Conservation (phyloP, 2,888 invertebrate genomes). For the Calameuta pallipes region DNA sequence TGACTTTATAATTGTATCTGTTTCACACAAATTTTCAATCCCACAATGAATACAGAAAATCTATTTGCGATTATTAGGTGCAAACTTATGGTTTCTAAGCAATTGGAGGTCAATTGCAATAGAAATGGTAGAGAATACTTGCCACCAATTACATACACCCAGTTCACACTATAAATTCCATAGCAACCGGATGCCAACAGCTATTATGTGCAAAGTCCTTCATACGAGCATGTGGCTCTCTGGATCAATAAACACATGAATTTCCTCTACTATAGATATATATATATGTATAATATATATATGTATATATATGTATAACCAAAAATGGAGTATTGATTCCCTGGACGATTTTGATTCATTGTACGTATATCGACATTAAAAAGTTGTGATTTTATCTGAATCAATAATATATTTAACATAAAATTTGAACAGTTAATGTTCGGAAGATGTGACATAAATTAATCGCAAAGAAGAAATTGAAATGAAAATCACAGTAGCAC, state of each 20-base stretch:
- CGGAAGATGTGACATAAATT: not conserved
- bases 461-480: not conserved
- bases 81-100: not conserved
- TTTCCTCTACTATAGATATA: not conserved
- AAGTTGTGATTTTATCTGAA: not conserved
- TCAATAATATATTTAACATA: not conserved
- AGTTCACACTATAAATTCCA: not conserved
- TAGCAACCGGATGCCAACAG: not conserved
- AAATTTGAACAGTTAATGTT: not conserved
- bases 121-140: not conserved
- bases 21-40: not conserved
- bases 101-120: not conserved
- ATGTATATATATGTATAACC: not conserved
- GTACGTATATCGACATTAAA: not conserved
- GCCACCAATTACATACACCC: not conserved
- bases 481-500: not conserved
- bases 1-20: no score
- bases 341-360: not conserved
- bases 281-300: not conserved
- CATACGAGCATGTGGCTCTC: not conserved
- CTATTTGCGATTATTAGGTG: not conserved
- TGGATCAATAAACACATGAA: not conserved
- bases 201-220: not conserved
- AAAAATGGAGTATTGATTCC: not conserved
- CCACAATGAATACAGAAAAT: not conserved